A percentile compares a stretch with the other conserved stretches of the same genome.
These are phyloP conservation scores for Hirtodrosophila duncani DNA, from an alignment of 2,888 invertebrate species.

Conservation along the genomic window DNA sequence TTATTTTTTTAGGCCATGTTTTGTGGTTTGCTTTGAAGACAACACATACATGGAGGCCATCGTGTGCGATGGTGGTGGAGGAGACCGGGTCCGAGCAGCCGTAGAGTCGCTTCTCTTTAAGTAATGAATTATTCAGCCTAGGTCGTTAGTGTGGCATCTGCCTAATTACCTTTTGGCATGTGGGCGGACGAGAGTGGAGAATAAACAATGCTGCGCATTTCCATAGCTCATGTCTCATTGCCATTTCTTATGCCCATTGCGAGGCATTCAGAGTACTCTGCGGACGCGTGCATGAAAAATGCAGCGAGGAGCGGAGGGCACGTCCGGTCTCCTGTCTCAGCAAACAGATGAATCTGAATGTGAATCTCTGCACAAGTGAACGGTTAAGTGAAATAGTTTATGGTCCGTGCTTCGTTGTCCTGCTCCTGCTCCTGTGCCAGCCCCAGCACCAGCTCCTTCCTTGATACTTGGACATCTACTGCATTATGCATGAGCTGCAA, in stretches of 20 bases:
- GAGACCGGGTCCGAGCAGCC: conserved; percentile 16
- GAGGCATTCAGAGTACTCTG: too few species aligned
- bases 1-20: conserved; percentile 50
- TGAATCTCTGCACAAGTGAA: conserved; percentile 39
- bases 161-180: conserved; percentile 53
- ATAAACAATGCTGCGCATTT: background rate
- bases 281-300: too few species aligned
- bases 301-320: conserved; percentile 2
- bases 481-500: conserved; percentile 58
- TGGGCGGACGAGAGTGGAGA: background rate
- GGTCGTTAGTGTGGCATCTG: conserved; percentile 46
- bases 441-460: too few species aligned
- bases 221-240: conserved; percentile 1
- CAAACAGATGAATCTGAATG: background rate
- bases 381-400: conserved; percentile 52
- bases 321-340: conserved; percentile 4
- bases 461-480: conserved; percentile 29
- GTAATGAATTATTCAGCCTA: conserved; percentile 61
- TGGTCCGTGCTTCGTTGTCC: too few species aligned
- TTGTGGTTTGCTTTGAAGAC: conserved; percentile 47
- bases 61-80: too few species aligned
- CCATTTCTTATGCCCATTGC: too few species aligned
- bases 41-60: conserved; percentile 2
- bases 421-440: too few species aligned
- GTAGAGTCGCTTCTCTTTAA: conserved; percentile 22